These are phyloP conservation scores for Cepaea nemoralis DNA, from an alignment of 1,140 invertebrate genomes.

Conservation along the genomic window DNA sequence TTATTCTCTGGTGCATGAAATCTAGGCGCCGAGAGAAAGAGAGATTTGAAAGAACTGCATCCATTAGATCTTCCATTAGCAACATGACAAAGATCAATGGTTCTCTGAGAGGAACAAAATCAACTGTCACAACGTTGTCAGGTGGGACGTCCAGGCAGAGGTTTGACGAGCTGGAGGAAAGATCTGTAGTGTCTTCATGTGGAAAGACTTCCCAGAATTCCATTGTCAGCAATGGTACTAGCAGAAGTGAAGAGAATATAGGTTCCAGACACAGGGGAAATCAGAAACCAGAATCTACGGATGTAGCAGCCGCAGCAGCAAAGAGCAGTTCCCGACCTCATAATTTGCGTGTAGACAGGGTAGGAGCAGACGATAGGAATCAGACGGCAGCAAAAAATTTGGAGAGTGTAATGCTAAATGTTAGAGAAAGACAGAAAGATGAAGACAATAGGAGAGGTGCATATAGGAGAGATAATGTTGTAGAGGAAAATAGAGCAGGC, in stretches of 20 bases:
- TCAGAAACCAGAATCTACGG: background rate
- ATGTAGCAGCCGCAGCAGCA: too few species aligned
- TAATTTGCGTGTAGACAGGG: slow-evolving; percentile 1
- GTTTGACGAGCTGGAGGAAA: slow-evolving; percentile 47
- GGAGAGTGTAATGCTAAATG: background rate
- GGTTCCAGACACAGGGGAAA: background rate
- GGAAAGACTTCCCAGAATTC: slow-evolving; percentile 37
- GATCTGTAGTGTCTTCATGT: slow-evolving; percentile 52
- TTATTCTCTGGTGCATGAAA: slow-evolving; percentile 85
- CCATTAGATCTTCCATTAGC: slow-evolving; percentile 87
- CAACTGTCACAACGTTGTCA: slow-evolving; percentile 57
- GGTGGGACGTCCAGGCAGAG: slow-evolving; percentile 44
- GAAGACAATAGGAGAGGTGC: background rate
- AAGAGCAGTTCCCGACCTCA: background rate
- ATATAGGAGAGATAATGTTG: background rate
- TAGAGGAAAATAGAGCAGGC: too few species aligned
- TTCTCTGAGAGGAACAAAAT: slow-evolving; percentile 75
- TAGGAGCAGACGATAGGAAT: background rate
- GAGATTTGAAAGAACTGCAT: slow-evolving; percentile 88
- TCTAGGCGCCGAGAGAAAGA: slow-evolving; percentile 89
- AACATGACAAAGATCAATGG: slow-evolving; percentile 64
- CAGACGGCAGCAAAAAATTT: background rate
- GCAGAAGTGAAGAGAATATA: background rate
- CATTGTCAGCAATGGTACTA: slow-evolving; percentile 30
- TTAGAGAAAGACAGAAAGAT: background rate